phyloP scores from a whole-genome alignment of 2,888 invertebrate species.

The Drosophila colorata region DNA sequence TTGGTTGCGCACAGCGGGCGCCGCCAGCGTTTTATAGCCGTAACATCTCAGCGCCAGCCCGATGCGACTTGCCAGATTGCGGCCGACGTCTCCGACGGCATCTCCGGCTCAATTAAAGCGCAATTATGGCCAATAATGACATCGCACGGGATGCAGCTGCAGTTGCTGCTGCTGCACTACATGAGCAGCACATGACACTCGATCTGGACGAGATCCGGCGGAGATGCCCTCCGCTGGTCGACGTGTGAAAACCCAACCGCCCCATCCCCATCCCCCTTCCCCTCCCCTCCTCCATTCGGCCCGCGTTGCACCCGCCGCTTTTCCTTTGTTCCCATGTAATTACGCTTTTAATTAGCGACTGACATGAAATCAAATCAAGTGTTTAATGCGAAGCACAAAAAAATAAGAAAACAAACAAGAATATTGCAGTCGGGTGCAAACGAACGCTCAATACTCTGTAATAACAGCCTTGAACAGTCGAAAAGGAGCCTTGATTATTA shows the following conservation, averaged over 20 bases:
- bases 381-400: constrained; percentile 16
- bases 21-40: constrained; percentile 55
- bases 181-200: constrained; percentile 79
- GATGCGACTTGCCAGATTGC: constrained; percentile 43
- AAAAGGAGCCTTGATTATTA: too few relatives aligned
- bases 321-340: constrained; percentile 24
- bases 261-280: too few relatives aligned
- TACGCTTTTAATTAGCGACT: constrained; percentile 56
- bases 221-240: constrained; percentile 71
- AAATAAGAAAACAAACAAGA: not conserved
- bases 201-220: constrained; percentile 64
- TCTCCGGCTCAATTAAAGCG: constrained; percentile 58
- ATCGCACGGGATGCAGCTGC: constrained; percentile 47
- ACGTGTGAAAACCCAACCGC: constrained; percentile 66
- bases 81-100: constrained; percentile 37
- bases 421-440: not conserved
- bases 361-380: constrained; percentile 53
- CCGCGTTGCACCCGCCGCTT: not conserved
- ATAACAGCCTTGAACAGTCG: not conserved
- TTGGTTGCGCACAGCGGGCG: constrained; percentile 41
- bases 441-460: not conserved
- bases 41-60: constrained; percentile 11
- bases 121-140: constrained; percentile 56
- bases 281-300: too few relatives aligned
- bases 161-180: constrained; percentile 56